A percentile compares a stretch with the other conserved stretches of the same genome.
phyloP scores from a whole-genome alignment of 2,888 invertebrate species.

The Nasonovia ribisnigri region DNA sequence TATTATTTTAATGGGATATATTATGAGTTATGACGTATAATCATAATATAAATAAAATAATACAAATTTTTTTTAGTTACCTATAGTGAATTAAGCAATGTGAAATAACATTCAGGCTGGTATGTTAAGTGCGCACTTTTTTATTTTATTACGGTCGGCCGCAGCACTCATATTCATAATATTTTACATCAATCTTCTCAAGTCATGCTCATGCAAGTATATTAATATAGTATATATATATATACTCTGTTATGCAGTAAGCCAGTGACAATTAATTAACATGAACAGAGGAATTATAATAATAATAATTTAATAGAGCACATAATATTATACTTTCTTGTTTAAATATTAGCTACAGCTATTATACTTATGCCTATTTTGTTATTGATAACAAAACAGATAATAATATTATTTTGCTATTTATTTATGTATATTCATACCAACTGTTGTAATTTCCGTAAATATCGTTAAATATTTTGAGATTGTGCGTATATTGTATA shows the following conservation, averaged over 20 bases:
- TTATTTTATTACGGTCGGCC: not conserved
- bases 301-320: not conserved
- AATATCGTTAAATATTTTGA: not conserved
- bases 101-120: not conserved
- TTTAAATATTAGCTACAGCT: not conserved
- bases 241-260: not conserved
- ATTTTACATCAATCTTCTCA: not conserved
- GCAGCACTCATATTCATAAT: not conserved
- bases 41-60: not conserved
- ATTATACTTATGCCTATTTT: not conserved
- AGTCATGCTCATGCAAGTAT: not conserved
- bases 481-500: too few species aligned
- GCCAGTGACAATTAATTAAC: not conserved
- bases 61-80: not conserved
- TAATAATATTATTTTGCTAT: not conserved
- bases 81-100: not conserved
- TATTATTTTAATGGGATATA: not conserved
- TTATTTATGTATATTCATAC: not conserved
- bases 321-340: not conserved
- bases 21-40: too few species aligned
- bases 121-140: not conserved
- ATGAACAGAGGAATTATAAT: not conserved
- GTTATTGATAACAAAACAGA: not conserved
- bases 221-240: not conserved
- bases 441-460: not conserved